Percentiles rank a stretch among this genome's conserved stretches.
Conservation (phyloP, 2,888 invertebrate genomes). For the Tinea pellionella region DNA sequence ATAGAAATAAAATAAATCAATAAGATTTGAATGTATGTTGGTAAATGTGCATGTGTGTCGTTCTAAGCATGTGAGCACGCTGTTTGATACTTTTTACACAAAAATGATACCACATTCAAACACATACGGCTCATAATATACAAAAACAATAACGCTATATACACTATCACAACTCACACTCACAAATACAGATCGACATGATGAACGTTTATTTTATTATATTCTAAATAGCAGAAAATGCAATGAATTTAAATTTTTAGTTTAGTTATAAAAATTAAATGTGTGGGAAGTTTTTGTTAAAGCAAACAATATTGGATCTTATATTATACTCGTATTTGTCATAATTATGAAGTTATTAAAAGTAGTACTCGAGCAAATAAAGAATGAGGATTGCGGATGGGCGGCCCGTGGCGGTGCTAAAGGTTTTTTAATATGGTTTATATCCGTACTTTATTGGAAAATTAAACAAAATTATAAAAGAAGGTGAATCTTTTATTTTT, state of each 20-base stretch:
- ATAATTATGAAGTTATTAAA: too few species aligned
- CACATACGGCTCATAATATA: neutral
- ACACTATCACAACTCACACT: slow-evolving; percentile 6
- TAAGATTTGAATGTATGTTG: neutral
- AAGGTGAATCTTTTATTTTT: too few species aligned
- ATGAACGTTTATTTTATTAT: slow-evolving; percentile 3
- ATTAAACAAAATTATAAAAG: too few species aligned
- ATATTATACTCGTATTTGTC: too few species aligned
- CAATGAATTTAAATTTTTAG: slow-evolving; percentile 3
- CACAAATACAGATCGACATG: slow-evolving; percentile 7
- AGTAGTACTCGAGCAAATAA: too few species aligned
- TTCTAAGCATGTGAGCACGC: slow-evolving; percentile 6
- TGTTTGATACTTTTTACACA: neutral
- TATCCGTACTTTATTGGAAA: too few species aligned
- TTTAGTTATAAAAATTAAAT: neutral
- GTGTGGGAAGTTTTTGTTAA: neutral
- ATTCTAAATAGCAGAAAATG: slow-evolving; percentile 6
- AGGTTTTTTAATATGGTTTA: too few species aligned
- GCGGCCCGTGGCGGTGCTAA: too few species aligned
- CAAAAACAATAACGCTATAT: neutral
- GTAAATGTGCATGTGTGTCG: neutral
- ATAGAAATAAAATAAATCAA: too few species aligned
- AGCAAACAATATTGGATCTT: too few species aligned
- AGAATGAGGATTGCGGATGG: too few species aligned
- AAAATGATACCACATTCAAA: slow-evolving; percentile 2